Conservation (phyloP, 64 coral and sea anemone genomes). For the Pachyseris speciosa region DNA sequence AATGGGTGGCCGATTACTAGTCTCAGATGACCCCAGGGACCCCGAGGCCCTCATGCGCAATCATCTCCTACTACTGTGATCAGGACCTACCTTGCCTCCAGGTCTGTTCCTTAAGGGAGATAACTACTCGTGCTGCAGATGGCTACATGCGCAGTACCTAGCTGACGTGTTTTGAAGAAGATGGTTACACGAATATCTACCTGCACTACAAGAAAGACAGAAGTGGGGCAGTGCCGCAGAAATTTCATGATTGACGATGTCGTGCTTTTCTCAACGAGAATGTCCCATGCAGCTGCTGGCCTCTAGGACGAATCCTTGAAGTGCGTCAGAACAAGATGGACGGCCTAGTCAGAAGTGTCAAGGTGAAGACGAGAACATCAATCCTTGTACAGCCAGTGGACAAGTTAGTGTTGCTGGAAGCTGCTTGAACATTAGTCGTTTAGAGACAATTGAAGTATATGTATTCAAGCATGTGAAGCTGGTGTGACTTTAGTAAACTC, state of each 20-base stretch:
- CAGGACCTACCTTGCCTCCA: not conserved
- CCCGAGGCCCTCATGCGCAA: not conserved
- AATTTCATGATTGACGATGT: slow-evolving; percentile 13
- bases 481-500: no score
- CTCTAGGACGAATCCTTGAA: slow-evolving; percentile 18
- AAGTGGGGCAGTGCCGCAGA: not conserved
- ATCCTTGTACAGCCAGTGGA: not conserved
- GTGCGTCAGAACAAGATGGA: not conserved
- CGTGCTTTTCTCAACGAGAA: not conserved
- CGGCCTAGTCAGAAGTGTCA: slow-evolving; percentile 4
- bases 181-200: slow-evolving; percentile 3
- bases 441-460: no score
- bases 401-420: slow-evolving; percentile 23
- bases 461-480: no score
- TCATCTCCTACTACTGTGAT: not conserved
- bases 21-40: slow-evolving; percentile 17
- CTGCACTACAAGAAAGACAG: not conserved
- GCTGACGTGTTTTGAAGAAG: not conserved
- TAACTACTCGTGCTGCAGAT: not conserved
- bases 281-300: not conserved
- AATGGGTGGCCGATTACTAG: slow-evolving; percentile 1
- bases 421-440: no score
- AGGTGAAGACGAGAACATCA: not conserved
- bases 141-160: not conserved
- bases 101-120: not conserved